A percentile compares a stretch with the other conserved stretches of the same genome.
Conservation (phyloP, 1,140 invertebrate genomes). For the Ips nitidus region DNA sequence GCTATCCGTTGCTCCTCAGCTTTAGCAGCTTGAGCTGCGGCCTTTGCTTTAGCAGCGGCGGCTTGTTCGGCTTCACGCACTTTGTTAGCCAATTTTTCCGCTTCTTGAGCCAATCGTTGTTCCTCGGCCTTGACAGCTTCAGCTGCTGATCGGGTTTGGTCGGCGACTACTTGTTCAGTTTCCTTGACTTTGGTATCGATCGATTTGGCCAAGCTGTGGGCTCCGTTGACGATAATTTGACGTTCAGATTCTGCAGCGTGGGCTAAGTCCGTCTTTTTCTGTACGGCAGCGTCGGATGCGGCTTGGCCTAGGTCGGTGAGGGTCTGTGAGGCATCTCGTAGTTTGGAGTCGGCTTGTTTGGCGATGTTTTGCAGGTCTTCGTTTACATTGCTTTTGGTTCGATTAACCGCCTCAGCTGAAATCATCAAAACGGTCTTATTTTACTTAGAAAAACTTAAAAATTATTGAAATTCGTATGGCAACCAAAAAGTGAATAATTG, state of each 20-base stretch:
- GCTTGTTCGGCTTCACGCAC: constrained; percentile 22
- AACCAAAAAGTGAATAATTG: no score
- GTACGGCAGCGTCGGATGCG: constrained; percentile 21
- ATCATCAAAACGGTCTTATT: no score
- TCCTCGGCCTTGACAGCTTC: constrained; percentile 5
- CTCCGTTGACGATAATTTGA: constrained; percentile 11
- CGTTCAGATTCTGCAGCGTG: constrained; percentile 24
- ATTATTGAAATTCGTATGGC: no score
- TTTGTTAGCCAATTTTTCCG: constrained; percentile 21
- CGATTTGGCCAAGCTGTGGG: constrained; percentile 31
- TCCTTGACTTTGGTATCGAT: constrained; percentile 33
- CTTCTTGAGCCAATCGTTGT: background rate
- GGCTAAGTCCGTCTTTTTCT: constrained; percentile 25
- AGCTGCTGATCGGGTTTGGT: constrained; percentile 26
- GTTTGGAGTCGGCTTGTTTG: constrained; percentile 15
- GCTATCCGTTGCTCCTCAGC: constrained; percentile 21
- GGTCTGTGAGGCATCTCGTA: constrained; percentile 22
- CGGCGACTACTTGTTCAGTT: constrained; percentile 19
- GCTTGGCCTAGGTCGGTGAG: constrained; percentile 20
- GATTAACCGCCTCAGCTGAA: constrained; percentile 28
- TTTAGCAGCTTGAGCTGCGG: constrained; percentile 18
- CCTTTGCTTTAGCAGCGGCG: background rate
- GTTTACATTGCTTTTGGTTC: constrained; percentile 31
- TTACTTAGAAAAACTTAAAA: background rate
- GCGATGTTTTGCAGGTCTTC: constrained; percentile 31